phyloP scores from a whole-genome alignment of 2,113 vertebrate species.

The Rhizomys pruinosus region DNA sequence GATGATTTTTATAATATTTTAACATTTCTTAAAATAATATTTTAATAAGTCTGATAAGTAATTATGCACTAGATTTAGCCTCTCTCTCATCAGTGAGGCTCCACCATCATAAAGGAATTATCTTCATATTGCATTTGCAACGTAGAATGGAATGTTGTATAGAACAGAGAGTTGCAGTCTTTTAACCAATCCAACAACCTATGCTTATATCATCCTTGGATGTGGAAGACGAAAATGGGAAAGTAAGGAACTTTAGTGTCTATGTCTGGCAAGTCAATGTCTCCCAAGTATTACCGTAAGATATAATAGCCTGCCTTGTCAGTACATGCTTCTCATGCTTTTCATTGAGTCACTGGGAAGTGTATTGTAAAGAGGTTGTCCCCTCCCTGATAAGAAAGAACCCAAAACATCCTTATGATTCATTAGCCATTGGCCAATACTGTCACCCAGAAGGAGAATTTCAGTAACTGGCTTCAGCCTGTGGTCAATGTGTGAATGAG shows the following conservation, averaged over 20 bases:
- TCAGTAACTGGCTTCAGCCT: constrained; percentile 52
- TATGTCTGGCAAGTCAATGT: background rate
- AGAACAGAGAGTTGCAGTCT: background rate
- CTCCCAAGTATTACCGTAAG: rapidly evolving
- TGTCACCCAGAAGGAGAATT: background rate
- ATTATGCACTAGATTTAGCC: background rate
- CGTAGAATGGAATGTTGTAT: background rate
- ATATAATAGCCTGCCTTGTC: background rate
- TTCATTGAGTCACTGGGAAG: background rate
- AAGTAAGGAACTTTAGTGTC: background rate
- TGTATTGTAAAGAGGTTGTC: background rate
- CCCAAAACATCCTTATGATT: background rate
- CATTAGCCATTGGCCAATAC: background rate
- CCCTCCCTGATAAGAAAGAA: background rate
- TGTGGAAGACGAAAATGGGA: background rate
- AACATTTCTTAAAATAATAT: background rate
- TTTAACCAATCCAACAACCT: background rate
- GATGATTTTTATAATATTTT: background rate
- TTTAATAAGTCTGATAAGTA: background rate
- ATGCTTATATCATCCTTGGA: rapidly evolving
- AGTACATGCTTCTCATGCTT: constrained; percentile 58
- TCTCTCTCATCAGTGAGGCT: background rate
- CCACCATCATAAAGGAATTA: background rate
- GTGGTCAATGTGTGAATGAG: too few species aligned
- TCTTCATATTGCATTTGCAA: background rate